These are phyloP conservation scores for Mus pahari DNA, from an alignment of 2,113 vertebrate species.

Conservation along the genomic window DNA sequence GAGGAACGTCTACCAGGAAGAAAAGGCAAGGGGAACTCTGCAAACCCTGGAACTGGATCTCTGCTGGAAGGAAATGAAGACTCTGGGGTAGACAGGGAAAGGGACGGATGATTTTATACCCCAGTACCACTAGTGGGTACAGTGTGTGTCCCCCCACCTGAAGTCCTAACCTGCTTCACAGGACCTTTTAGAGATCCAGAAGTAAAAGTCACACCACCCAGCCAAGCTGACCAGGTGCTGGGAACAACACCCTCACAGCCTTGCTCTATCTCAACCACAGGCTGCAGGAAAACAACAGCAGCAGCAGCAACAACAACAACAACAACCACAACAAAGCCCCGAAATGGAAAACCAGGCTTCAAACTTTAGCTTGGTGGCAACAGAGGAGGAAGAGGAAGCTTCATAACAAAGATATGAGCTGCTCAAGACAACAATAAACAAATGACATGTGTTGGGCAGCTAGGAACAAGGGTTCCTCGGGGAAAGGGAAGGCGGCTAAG, in stretches of 20 bases:
- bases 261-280: fast-evolving
- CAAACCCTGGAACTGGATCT: neutral
- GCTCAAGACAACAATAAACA: neutral
- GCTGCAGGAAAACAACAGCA: neutral
- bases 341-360: neutral
- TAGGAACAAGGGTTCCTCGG: neutral
- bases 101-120: neutral
- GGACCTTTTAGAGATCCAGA: neutral
- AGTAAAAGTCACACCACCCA: neutral
- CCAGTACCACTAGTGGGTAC: fast-evolving
- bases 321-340: too few species aligned
- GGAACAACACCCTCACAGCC: neutral
- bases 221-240: too few species aligned
- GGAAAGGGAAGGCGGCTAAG: neutral
- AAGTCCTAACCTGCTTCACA: neutral
- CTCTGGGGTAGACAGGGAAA: neutral
- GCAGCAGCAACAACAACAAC: too few species aligned
- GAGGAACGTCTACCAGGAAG: neutral
- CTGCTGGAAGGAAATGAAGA: neutral
- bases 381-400: neutral
- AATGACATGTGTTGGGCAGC: neutral
- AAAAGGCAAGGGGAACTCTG: neutral
- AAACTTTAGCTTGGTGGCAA: neutral
- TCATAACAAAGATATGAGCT: neutral
- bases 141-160: neutral